Evolutionary conservation across 2,888 invertebrate genomes (phyloP), one percentile per base, ranked within the genome.

Genomic region (Dynastes maya): DNA sequence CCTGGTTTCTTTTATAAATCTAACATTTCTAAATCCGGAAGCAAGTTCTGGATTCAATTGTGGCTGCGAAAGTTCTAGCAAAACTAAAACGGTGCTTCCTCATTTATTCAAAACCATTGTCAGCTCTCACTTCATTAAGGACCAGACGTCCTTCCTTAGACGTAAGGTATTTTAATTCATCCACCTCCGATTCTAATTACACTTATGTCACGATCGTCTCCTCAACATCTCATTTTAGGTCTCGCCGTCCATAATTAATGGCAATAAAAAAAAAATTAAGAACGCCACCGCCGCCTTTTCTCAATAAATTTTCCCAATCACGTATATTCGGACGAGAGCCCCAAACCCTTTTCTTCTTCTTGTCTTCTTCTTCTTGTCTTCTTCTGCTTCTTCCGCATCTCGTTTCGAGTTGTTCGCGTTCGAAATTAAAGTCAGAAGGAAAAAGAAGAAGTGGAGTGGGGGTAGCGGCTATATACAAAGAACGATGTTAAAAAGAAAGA

Each of bases 81-180:
- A 37, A 5, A 37, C 32, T 32, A 32, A 32, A 32, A 32, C 2
- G 0, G 32, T 2, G 32, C 2, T 32, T 32, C 32, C 32, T 32
- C 32, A 32, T 32, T 32, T 32, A 32, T 32, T 37, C 32, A 37
- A 37, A 5, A 4, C 5, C 32, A 37, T 37, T 37, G 32, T 37
- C 45, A 11, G 8, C 8, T 45, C 45, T 8, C 11, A 45, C 45
- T 45, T 45, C 8, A 45, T 45, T 45, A 45, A 45, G 2, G 45
- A 11, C 45, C 45, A 8, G 45, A 37, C 32, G 45, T 45, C 45
- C 32, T 37, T 45, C 45, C 45, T 45, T 45, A 45, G 45, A 45
- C 45, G 45, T 37, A 45, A 45, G 67, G 74, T 55, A 65, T 72
- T 22, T 78, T 78, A 78, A 78, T 78, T 77, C 64, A 78, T 78